These are phyloP conservation scores for Smutsia temminckii DNA, from an alignment of 2,797 vertebrate species.

Conservation along the genomic window DNA sequence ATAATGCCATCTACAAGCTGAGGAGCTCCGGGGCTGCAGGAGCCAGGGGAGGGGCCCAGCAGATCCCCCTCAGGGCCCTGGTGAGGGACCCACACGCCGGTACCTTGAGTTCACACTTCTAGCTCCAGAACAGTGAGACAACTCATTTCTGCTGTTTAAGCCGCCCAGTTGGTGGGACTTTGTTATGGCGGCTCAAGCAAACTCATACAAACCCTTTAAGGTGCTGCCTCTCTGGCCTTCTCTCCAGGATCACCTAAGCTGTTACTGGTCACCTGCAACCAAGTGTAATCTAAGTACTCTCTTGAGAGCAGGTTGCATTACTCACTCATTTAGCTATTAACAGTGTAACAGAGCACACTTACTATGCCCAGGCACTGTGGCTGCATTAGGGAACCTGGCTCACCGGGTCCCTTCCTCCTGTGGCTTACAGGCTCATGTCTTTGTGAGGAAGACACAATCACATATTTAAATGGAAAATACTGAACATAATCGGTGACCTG, in stretches of 20 bases:
- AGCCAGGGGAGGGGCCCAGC: neutral
- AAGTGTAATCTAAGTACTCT: neutral
- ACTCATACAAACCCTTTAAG: neutral
- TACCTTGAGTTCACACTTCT: neutral
- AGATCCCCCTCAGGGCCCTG: neutral
- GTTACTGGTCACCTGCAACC: neutral
- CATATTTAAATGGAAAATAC: neutral
- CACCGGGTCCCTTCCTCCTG: neutral
- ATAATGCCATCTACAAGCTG: neutral
- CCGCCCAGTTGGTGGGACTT: neutral
- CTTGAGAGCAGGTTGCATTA: neutral
- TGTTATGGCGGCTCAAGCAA: neutral
- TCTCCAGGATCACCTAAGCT: neutral
- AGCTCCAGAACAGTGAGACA: neutral
- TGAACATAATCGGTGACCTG: neutral
- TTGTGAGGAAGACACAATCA: neutral
- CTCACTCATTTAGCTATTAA: neutral
- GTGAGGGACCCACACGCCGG: neutral
- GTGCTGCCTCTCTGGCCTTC: neutral
- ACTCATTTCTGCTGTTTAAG: neutral
- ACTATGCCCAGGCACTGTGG: neutral
- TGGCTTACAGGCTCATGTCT: neutral
- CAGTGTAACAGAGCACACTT: neutral
- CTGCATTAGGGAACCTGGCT: neutral
- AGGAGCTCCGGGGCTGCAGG: neutral